These are phyloP conservation scores for Scelioninae gen. 1 DNA, from an alignment of 2,888 invertebrate genomes.

Conservation along the genomic window DNA sequence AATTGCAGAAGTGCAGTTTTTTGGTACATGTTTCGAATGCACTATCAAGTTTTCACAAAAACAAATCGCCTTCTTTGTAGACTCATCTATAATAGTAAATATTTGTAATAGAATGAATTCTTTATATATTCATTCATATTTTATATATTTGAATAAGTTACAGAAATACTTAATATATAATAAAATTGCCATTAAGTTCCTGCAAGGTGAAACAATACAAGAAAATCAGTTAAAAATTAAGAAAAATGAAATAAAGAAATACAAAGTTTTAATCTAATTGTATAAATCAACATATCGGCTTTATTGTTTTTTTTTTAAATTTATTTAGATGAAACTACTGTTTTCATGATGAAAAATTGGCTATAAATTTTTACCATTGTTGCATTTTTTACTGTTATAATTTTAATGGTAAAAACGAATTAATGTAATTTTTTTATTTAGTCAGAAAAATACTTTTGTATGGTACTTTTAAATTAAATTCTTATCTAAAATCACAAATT, in stretches of 20 bases:
- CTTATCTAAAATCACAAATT: no score
- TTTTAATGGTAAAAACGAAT: no score
- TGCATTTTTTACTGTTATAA: no score
- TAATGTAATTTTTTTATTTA: no score
- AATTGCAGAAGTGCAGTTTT: slow-evolving; percentile 68
- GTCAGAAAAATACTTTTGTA: no score
- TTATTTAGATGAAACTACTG: no score
- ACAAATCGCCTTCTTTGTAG: slow-evolving; percentile 72
- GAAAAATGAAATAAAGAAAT: background rate
- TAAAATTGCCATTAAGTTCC: slow-evolving; percentile 33
- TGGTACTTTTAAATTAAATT: no score
- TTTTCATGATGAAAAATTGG: no score
- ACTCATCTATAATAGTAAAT: slow-evolving; percentile 70
- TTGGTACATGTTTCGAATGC: slow-evolving; percentile 70
- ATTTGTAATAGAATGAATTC: slow-evolving; percentile 13
- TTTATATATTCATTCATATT: slow-evolving; percentile 13
- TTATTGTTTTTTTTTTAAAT: no score
- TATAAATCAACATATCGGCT: no score
- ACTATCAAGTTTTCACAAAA: slow-evolving; percentile 77
- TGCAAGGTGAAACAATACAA: slow-evolving; percentile 7
- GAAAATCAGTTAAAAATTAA: background rate
- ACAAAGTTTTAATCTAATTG: no score
- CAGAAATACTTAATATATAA: slow-evolving; percentile 20
- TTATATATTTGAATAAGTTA: slow-evolving; percentile 19
- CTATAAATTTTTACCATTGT: no score